Evolutionary conservation across 1,140 invertebrate genomes (phyloP).

Genomic region (Hypothenemus hampei): DNA sequence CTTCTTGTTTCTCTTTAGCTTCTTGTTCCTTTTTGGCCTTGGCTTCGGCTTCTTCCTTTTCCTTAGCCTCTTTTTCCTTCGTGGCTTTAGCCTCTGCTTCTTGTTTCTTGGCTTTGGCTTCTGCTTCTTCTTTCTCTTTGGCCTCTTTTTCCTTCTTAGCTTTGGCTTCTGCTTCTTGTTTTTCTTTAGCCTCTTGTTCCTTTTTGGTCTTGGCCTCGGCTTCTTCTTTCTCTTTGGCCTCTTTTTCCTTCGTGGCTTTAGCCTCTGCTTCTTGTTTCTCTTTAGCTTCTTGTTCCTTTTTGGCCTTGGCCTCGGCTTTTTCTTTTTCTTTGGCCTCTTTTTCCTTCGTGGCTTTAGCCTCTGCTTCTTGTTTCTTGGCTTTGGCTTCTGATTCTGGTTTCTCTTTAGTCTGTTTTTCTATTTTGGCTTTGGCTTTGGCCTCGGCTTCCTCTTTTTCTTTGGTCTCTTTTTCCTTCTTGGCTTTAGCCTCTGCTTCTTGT

Average conservation of each 20-base stretch:
- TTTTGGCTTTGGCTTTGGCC: conserved; percentile 27
- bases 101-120: conserved; percentile 26
- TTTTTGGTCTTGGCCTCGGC: conserved; percentile 25
- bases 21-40: conserved; percentile 29
- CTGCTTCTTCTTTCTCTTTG: conserved; percentile 29
- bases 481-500: conserved; percentile 27
- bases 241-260: conserved; percentile 24
- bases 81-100: conserved; percentile 5
- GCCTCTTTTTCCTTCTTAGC: conserved; percentile 29
- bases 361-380: conserved; percentile 10
- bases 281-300: conserved; percentile 20
- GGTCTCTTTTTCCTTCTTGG: conserved; percentile 28
- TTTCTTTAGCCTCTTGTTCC: conserved; percentile 23
- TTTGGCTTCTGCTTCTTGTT: conserved; percentile 31
- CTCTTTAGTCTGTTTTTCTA: conserved; percentile 19
- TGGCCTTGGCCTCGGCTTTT: conserved; percentile 27
- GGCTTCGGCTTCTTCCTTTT: conserved; percentile 9
- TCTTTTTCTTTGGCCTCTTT: conserved; percentile 23
- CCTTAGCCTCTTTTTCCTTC: conserved; percentile 2
- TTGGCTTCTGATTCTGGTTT: background rate
- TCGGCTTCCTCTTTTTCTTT: no score
- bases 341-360: conserved; percentile 20
- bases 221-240: conserved; percentile 22
- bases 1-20: conserved; percentile 31
- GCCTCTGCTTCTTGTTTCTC: conserved; percentile 24